Conservation (phyloP, 2,888 invertebrate genomes). For the Brenthis ino region DNA sequence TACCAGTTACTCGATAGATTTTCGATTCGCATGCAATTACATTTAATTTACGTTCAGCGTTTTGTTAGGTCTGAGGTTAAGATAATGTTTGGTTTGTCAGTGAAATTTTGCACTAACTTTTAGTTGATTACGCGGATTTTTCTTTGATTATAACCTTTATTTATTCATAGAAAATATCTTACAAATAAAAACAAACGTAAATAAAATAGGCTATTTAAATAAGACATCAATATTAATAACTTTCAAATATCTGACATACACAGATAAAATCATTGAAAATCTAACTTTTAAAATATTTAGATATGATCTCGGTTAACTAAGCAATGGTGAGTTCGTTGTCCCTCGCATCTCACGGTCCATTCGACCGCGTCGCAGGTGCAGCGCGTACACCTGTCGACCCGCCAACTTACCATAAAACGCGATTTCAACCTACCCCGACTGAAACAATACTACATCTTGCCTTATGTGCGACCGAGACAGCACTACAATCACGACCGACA, state of each 20-base stretch:
- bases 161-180: no score
- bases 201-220: not conserved
- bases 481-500: conserved; percentile 76
- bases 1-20: conserved; percentile 35
- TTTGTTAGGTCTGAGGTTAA: conserved; percentile 26
- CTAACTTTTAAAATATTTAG: conserved; percentile 22
- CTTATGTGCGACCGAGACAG: conserved; percentile 55
- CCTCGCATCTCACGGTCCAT: conserved; percentile 67
- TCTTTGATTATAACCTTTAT: no score
- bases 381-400: conserved; percentile 74
- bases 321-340: conserved; percentile 66
- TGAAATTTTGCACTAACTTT: conserved; percentile 1
- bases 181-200: no score
- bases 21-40: conserved; percentile 41
- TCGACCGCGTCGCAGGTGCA: conserved; percentile 78
- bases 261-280: not conserved
- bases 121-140: not conserved
- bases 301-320: conserved; percentile 35
- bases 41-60: conserved; percentile 38
- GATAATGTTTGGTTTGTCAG: conserved; percentile 16
- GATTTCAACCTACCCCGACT: conserved; percentile 72
- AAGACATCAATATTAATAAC: not conserved
- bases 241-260: not conserved
- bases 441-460: conserved; percentile 68
- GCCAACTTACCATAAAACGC: conserved; percentile 81